phyloP scores from a whole-genome alignment of 92 coral and sea anemone genomes.

The Heteractis magnifica region DNA sequence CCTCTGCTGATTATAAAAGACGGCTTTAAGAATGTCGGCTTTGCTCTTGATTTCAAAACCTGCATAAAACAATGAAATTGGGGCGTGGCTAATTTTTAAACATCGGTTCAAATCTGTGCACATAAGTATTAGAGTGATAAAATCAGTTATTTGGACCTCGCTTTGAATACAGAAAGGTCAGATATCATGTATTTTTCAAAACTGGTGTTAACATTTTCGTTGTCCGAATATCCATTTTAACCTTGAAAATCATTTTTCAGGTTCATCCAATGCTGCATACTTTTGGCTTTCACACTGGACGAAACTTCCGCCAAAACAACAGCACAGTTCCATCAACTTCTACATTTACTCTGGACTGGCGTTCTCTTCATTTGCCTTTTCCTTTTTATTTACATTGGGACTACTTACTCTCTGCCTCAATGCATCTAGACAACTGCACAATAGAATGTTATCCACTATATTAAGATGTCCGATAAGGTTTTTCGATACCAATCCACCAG shows the following conservation, averaged over 20 bases:
- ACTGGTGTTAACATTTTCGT: too few species aligned
- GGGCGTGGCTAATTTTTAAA: too few species aligned
- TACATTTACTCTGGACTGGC: constrained; percentile 15
- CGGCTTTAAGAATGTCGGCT: too few species aligned
- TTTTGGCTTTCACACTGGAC: constrained; percentile 46
- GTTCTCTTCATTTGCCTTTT: constrained; percentile 9
- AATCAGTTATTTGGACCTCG: too few species aligned
- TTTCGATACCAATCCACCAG: constrained; percentile 50
- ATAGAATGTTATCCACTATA: constrained; percentile 25
- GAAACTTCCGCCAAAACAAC: constrained; percentile 7
- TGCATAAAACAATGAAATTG: too few species aligned
- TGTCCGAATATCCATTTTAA: background rate
- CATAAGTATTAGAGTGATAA: too few species aligned
- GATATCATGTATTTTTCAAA: too few species aligned
- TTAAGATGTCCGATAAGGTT: constrained; percentile 27
- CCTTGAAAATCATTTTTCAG: background rate
- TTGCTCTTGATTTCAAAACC: too few species aligned
- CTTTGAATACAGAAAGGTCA: too few species aligned
- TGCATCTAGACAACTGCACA: constrained; percentile 44
- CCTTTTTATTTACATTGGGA: constrained; percentile 11
- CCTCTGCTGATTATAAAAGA: too few species aligned
- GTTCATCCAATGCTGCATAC: constrained; percentile 13
- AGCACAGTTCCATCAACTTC: background rate
- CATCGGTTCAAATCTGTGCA: too few species aligned
- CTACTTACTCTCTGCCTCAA: constrained; percentile 18